Evolutionary conservation across 2,888 invertebrate genomes (phyloP), one percentile per base, ranked within the genome.

Genomic region (Muschampia plurimacula): DNA sequence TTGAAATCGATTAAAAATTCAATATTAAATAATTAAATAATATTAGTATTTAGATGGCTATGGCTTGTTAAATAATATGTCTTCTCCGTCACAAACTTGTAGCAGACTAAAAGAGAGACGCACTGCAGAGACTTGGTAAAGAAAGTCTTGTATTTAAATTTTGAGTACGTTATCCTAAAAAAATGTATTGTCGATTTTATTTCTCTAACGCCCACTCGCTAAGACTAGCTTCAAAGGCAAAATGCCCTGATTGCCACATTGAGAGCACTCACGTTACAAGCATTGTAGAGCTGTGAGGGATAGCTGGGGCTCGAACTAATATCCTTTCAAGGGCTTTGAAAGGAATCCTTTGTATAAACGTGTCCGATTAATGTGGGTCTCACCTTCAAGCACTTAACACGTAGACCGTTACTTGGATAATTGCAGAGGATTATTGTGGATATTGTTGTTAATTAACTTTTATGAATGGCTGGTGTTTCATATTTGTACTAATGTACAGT

Each of bases 231-330:
- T 32, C 59, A 67, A 67, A 67, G 41, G 67, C 32, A 59, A 57
- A 73, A 66, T 67, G 66, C 49, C 52, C 55, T 49, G 57, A 73
- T 74, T 74, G 67, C 65, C 74, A 60, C 52, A 69, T 60, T 60
- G 66, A 74, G 62, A 74, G 69, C 46, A 72, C 69, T 67, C 67
- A 67, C 46, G 63, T 67, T 67, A 57, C 67, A 28, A 67, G 67
- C 66, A 72, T 72, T 69, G 66, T 69, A 72, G 32, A 46, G 63
- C 36, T 28, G 62, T 68, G 67, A 65, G 52, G 69, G 65, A 72
- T 71, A 73, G 69, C 72, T n/a, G 69, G 76, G 74, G 57, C 70
- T 74, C 72, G 74, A 76, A 74, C 75, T 68, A 77, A 78, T 73
- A 75, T 68, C 74, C 67, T 72, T 72, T 69, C 60, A 32, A 68